phyloP scores from a whole-genome alignment of 2,113 vertebrate genomes.

The Daboia siamensis region DNA sequence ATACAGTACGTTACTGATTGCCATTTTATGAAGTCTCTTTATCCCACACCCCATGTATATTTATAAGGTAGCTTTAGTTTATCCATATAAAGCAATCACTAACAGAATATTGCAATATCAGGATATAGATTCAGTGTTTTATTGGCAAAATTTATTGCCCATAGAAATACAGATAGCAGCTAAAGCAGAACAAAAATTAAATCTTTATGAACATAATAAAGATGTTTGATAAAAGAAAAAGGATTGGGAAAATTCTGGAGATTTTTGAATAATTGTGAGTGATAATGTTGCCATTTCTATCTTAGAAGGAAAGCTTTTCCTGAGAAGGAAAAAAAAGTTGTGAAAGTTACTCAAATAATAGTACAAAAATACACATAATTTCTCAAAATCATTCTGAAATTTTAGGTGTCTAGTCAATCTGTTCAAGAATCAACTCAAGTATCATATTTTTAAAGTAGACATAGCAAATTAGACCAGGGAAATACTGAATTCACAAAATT shows the following conservation, averaged over 20 bases:
- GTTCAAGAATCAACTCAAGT: background rate
- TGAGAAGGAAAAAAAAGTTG: background rate
- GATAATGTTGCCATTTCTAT: background rate
- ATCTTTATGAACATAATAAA: background rate
- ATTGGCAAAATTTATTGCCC: background rate
- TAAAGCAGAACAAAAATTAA: background rate
- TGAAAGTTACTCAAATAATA: background rate
- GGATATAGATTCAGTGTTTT: background rate
- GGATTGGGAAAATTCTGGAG: background rate
- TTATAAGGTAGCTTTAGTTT: background rate
- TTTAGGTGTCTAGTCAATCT: background rate
- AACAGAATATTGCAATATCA: background rate
- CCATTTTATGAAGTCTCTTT: background rate
- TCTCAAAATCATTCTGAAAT: background rate
- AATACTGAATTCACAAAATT: background rate
- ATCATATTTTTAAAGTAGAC: background rate
- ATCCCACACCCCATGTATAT: background rate
- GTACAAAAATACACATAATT: background rate
- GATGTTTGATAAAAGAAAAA: background rate
- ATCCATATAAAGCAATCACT: background rate
- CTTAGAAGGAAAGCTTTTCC: background rate
- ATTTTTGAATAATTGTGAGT: background rate
- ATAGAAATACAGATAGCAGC: background rate
- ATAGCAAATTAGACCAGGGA: background rate
- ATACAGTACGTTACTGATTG: background rate